phyloP scores from a whole-genome alignment of 2,113 vertebrate genomes.

The Archocentrus centrarchus region DNA sequence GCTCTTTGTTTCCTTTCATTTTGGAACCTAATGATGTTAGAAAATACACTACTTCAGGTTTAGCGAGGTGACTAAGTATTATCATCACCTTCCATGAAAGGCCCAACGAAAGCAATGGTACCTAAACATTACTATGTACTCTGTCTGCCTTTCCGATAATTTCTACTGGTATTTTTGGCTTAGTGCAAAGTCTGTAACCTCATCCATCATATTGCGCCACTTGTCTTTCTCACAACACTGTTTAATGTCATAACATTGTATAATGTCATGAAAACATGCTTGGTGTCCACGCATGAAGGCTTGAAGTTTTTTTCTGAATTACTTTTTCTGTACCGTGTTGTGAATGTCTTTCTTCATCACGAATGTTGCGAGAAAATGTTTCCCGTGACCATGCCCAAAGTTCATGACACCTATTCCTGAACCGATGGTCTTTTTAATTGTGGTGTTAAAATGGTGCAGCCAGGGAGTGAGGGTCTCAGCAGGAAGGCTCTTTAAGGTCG shows the following conservation, averaged over 20 bases:
- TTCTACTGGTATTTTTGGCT: background rate
- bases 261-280: constrained; percentile 2
- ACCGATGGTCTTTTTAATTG: background rate
- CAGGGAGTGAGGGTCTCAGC: background rate
- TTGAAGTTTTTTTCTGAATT: background rate
- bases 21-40: background rate
- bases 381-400: background rate
- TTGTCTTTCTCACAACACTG: constrained; percentile 7
- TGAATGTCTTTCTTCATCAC: background rate
- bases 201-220: background rate
- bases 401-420: background rate
- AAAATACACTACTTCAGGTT: background rate
- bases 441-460: background rate
- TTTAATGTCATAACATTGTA: constrained; percentile 33
- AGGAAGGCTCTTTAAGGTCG: background rate
- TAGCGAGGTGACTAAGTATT: background rate
- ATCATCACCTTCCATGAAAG: background rate
- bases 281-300: background rate
- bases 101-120: background rate
- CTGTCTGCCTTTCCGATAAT: constrained; percentile 23
- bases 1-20: background rate
- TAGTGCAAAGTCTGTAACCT: constrained; percentile 4
- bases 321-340: background rate
- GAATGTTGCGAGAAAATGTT: background rate
- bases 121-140: background rate